These are phyloP conservation scores for Pseudorhiza aurosa DNA, from an alignment of 30 jellyfish, hydroid and myxozoan genomes.

Conservation along the genomic window DNA sequence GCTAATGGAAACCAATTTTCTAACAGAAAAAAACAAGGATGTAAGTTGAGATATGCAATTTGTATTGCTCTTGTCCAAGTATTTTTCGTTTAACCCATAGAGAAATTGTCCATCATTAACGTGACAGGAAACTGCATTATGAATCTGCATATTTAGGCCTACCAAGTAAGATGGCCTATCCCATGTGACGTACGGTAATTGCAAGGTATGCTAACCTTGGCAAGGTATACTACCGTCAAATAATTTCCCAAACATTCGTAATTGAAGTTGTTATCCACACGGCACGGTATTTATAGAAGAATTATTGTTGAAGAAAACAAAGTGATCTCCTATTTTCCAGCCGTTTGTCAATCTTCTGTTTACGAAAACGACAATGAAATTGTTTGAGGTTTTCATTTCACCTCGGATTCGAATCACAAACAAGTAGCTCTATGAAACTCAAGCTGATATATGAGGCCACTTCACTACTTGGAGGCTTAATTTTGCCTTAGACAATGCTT, in stretches of 20 bases:
- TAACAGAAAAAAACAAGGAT: too few species aligned
- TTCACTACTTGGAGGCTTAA: constrained; percentile 24
- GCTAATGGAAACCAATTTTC: too few species aligned
- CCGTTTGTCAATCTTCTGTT: constrained; percentile 21
- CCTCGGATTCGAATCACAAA: constrained; percentile 39
- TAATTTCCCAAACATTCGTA: too few species aligned
- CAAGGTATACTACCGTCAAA: too few species aligned
- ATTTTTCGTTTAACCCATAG: too few species aligned
- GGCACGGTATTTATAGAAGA: constrained; percentile 7
- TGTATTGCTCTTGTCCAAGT: too few species aligned
- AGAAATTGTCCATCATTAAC: too few species aligned
- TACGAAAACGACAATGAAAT: constrained; percentile 19
- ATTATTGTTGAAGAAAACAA: constrained; percentile 13
- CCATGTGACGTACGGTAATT: background rate
- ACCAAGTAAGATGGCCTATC: constrained; percentile 9
- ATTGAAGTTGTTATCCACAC: background rate
- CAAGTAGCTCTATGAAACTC: constrained; percentile 10
- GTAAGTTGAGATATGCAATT: too few species aligned
- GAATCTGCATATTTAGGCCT: constrained; percentile 7
- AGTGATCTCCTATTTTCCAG: constrained; percentile 5
- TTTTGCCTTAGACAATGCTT: constrained; percentile 2
- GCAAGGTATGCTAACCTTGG: too few species aligned
- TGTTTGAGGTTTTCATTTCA: constrained; percentile 47
- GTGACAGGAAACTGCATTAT: too few species aligned
- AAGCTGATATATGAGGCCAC: constrained; percentile 13